A percentile compares a stretch with the other conserved stretches of the same genome.
phyloP scores from a whole-genome alignment of 1,140 invertebrate species.

The Zaprionus gabonicus region DNA sequence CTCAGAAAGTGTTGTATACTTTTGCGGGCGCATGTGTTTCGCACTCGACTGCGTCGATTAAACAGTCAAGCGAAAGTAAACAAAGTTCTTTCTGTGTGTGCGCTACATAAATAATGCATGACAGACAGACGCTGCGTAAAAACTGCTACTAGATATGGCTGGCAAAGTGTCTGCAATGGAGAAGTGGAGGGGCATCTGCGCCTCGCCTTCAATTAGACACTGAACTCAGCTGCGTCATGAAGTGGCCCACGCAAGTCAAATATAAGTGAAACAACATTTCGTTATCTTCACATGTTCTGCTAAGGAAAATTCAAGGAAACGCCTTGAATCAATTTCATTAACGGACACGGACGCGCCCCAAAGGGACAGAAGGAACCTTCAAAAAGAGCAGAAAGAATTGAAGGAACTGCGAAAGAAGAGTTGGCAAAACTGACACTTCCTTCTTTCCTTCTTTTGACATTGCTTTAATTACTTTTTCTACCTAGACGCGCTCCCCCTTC shows the following conservation, averaged over 20 bases:
- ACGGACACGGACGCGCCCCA: slow-evolving; percentile 11
- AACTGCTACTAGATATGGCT: not conserved
- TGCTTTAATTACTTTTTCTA: slow-evolving; percentile 31
- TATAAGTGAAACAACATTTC: slow-evolving; percentile 27
- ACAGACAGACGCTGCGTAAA: not conserved
- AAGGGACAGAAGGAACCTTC: not conserved
- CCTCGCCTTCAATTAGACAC: slow-evolving; percentile 14
- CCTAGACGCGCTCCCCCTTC: not conserved
- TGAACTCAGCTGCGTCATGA: not conserved
- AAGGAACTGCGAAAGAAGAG: not conserved
- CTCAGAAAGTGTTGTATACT: slow-evolving; percentile 31
- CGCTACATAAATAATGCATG: slow-evolving; percentile 18
- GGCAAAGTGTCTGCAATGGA: not conserved
- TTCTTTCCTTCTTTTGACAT: slow-evolving; percentile 17
- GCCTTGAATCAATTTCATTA: slow-evolving; percentile 46
- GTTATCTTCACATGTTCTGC: slow-evolving; percentile 14
- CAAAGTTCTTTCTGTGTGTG: slow-evolving; percentile 18
- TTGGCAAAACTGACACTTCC: slow-evolving; percentile 1
- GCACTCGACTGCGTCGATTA: slow-evolving; percentile 11
- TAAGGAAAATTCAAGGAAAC: slow-evolving; percentile 5
- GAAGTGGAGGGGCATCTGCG: not conserved
- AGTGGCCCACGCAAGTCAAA: slow-evolving; percentile 25
- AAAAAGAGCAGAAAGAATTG: not conserved
- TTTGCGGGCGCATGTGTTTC: slow-evolving; percentile 9
- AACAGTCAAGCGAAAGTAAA: slow-evolving; percentile 2